Base-by-base conservation (phyloP, 2,888 invertebrate genomes). In the Erpobdella octoculata region DNA sequence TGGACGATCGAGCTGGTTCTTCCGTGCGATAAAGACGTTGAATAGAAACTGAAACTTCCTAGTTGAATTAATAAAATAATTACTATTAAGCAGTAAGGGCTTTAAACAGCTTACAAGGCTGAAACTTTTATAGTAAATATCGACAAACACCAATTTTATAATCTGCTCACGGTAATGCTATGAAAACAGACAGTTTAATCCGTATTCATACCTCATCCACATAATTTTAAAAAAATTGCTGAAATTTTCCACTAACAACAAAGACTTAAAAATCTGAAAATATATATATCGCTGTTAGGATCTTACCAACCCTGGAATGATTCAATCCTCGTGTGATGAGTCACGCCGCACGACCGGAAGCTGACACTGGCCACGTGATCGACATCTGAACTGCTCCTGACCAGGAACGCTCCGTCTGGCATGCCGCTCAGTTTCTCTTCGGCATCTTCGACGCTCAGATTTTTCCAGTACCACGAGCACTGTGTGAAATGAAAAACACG, bases 401-500 rank as follows among this genome's bases (percentile, higher is more conserved):
- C 89, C 73, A 91, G 83, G 83, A 91, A 91, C 18, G 90, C 87
- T 38, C 91, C 91, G 78, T 90, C 89, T 4, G 89, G 88, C 79
- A 88, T 88, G 74, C 87, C 87, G 67, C 86, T 83, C 46, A 91
- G 83, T 79, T 88, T 88, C 71, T 87, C 86, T 80, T 90, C 89
- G 0, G 91, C 90, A 80, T 89, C 89, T 46, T 86, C 85, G 75
- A 89, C 86, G 0, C 88, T 80, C 76, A 91, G 87, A 69, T 89
- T 88, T n/a, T 90, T 91, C 91, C 91, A 91, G 81, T 91, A 91
- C 90, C 91, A 91, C 31, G 81, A 81, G 78, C 80, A 79, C 82
- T 83, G 53, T 53, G 6, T 28, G 8, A 53, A 41, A 9, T 12
- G 53, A n/a, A 25, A 9, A 28, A n/a, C n/a, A 25, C 12, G 15